A percentile compares a stretch with the other conserved stretches of the same genome.
Evolutionary conservation across 2,113 vertebrate genomes (phyloP).

Genomic region (Geothlypis trichas): DNA sequence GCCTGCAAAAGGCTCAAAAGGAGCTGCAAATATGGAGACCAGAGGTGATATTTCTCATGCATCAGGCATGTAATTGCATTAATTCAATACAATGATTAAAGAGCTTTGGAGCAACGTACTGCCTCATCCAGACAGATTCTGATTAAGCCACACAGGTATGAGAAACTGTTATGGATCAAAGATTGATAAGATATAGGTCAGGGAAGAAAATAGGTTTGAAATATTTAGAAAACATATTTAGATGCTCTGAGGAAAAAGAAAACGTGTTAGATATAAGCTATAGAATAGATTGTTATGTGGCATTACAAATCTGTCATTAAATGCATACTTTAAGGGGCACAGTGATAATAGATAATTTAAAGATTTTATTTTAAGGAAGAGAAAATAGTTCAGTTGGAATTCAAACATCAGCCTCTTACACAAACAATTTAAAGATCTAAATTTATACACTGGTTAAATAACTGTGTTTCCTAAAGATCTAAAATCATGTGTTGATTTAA

Average conservation of each 20-base stretch:
- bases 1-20: not conserved
- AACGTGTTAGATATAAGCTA: not conserved
- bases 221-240: conserved; percentile 6
- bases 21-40: not conserved
- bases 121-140: not conserved
- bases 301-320: not conserved
- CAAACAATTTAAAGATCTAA: not conserved
- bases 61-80: conserved; percentile 10
- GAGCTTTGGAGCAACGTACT: not conserved
- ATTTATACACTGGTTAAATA: not conserved
- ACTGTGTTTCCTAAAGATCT: not conserved
- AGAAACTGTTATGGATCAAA: conserved; percentile 32
- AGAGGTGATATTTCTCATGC: conserved; percentile 22
- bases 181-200: not conserved
- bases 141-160: conserved; percentile 34
- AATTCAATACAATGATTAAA: conserved; percentile 53
- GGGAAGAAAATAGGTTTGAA: not conserved
- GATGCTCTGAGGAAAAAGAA: conserved; percentile 4
- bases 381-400: not conserved
- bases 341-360: not conserved
- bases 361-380: not conserved
- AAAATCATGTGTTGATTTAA: not conserved
- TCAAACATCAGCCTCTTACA: not conserved
- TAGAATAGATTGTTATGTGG: not conserved
- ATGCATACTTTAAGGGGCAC: not conserved